Conservation (phyloP, 2,113 vertebrate genomes). For the Istiophorus platypterus region DNA sequence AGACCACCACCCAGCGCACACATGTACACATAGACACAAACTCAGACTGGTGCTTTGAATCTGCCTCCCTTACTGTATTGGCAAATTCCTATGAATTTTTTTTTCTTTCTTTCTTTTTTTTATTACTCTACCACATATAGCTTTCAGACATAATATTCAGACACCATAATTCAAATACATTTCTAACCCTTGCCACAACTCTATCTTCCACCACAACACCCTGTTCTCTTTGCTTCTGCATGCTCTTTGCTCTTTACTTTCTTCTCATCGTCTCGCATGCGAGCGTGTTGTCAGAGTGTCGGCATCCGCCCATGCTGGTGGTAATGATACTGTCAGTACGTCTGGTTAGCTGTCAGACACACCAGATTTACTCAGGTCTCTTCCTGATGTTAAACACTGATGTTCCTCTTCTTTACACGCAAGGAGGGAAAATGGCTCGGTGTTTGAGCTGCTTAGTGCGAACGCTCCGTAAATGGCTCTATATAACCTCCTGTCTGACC, state of each 20-base stretch:
- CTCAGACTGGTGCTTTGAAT: conserved; percentile 49
- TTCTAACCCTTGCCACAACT: conserved; percentile 22
- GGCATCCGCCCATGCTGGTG: conserved; percentile 61
- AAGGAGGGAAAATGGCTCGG: conserved; percentile 64
- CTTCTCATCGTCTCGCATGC: conserved; percentile 68
- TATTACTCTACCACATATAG: conserved; percentile 24
- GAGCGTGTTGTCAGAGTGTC: conserved; percentile 74
- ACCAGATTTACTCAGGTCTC: conserved; percentile 66
- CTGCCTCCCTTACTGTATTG: not conserved
- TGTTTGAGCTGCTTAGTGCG: conserved; percentile 66
- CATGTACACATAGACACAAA: conserved; percentile 58
- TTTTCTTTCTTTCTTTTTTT: conserved; percentile 65
- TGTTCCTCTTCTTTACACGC: conserved; percentile 73
- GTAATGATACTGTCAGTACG: conserved; percentile 80
- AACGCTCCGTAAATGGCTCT: conserved; percentile 56
- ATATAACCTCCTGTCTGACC: conserved; percentile 49
- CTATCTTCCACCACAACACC: conserved; percentile 6
- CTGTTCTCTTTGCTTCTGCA: conserved; percentile 40
- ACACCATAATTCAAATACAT: conserved; percentile 50
- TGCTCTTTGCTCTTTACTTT: conserved; percentile 32
- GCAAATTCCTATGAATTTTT: conserved; percentile 54
- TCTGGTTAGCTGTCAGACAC: conserved; percentile 78
- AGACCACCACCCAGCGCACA: conserved; percentile 70
- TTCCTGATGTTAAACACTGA: conserved; percentile 78
- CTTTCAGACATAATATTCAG: conserved; percentile 60